Conservation (phyloP, 2,888 invertebrate species). For the Drosophila mercatorum region DNA sequence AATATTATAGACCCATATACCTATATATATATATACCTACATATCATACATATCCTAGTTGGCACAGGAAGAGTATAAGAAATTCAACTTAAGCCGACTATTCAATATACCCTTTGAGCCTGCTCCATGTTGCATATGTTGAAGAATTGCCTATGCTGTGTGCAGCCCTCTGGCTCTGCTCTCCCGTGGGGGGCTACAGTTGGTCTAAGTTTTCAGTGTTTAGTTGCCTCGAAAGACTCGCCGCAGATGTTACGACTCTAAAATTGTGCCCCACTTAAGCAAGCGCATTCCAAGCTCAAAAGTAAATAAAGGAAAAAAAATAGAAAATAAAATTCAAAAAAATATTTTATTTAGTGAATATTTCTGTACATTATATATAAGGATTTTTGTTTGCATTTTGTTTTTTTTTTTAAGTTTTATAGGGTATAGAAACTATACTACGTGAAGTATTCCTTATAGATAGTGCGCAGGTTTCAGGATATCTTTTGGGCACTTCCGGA, state of each 20-base stretch:
- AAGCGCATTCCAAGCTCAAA: background rate
- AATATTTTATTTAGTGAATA: too few relatives aligned
- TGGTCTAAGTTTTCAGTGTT: background rate
- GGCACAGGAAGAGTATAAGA: background rate
- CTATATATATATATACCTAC: background rate
- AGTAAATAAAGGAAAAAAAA: background rate
- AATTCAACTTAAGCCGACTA: too few relatives aligned
- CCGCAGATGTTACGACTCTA: conserved; percentile 6
- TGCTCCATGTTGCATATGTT: background rate
- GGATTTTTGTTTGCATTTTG: too few relatives aligned
- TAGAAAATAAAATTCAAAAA: background rate
- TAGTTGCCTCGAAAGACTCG: conserved; percentile 8
- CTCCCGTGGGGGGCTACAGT: background rate
- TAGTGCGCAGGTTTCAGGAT: too few relatives aligned
- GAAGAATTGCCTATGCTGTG: background rate
- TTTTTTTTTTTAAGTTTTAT: too few relatives aligned
- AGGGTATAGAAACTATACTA: too few relatives aligned
- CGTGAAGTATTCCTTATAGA: too few relatives aligned
- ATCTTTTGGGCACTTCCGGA: too few relatives aligned
- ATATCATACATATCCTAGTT: background rate
- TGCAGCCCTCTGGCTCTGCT: background rate
- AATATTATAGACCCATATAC: background rate
- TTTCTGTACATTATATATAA: too few relatives aligned
- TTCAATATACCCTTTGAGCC: background rate
- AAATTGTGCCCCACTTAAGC: conserved; percentile 5